Percentiles rank a stretch among this genome's conserved stretches.
phyloP scores from a whole-genome alignment of 2,113 vertebrate species.

The Zosterops lateralis region DNA sequence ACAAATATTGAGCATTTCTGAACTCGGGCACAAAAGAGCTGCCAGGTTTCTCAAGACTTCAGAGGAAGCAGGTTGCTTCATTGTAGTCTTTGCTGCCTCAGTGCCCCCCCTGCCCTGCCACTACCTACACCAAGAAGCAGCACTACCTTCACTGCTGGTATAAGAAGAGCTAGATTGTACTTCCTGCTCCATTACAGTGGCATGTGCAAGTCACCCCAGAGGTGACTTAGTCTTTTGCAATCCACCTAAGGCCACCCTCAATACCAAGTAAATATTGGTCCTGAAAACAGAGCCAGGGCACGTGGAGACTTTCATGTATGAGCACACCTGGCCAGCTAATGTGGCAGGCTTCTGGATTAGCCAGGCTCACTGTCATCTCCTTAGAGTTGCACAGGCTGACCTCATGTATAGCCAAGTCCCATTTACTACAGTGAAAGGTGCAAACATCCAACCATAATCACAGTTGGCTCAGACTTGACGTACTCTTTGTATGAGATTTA shows the following conservation, averaged over 20 bases:
- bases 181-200: not conserved
- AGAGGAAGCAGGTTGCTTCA: not conserved
- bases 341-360: not conserved
- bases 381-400: not conserved
- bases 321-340: not conserved
- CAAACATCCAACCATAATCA: not conserved
- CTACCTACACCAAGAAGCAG: not conserved
- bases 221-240: not conserved
- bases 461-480: not conserved
- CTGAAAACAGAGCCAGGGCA: not conserved
- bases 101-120: not conserved
- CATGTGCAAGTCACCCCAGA: not conserved
- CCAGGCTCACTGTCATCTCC: not conserved
- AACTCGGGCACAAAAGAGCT: not conserved
- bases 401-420: not conserved
- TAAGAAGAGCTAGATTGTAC: not conserved
- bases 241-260: not conserved
- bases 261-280: not conserved
- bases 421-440: not conserved
- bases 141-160: not conserved
- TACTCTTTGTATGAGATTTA: not conserved
- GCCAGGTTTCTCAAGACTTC: not conserved
- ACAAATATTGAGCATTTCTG: not conserved
- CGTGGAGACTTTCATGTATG: fast-evolving
- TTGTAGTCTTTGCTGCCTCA: not conserved